Evolutionary conservation across 2,797 vertebrate genomes (phyloP).

Genomic region (Vespertilio murinus): DNA sequence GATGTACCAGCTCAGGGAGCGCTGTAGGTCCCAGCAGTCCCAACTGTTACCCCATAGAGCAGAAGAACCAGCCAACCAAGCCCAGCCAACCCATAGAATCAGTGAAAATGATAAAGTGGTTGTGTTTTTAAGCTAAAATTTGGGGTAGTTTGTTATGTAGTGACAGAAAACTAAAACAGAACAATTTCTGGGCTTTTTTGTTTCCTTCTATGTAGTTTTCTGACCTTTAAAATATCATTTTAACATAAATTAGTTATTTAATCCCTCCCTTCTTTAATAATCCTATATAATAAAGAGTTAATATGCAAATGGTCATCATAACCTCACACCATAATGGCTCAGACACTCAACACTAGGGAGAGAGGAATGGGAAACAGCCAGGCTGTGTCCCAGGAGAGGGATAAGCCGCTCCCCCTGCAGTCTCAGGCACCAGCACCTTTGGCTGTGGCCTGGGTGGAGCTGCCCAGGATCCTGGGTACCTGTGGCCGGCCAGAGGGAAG

Average conservation of each 20-base stretch:
- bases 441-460: too few relatives aligned
- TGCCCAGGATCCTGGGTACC: too few relatives aligned
- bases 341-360: too few relatives aligned
- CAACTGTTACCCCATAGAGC: rapidly evolving
- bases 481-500: too few relatives aligned
- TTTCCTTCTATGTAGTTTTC: not conserved
- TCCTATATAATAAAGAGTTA: too few relatives aligned
- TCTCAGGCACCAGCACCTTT: too few relatives aligned
- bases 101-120: not conserved
- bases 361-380: too few relatives aligned
- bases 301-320: too few relatives aligned
- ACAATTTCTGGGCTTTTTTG: not conserved
- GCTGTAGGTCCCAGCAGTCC: not conserved
- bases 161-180: not conserved
- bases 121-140: not conserved
- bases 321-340: too few relatives aligned
- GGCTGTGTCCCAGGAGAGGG: too few relatives aligned
- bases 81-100: not conserved
- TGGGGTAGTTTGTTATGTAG: not conserved
- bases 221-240: not conserved
- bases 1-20: not conserved
- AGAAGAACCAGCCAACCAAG: not conserved
- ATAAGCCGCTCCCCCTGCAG: too few relatives aligned
- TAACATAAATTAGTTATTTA: not conserved
- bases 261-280: not conserved